These are phyloP conservation scores for Promerops cafer DNA, from an alignment of 2,113 vertebrate species.

Conservation along the genomic window DNA sequence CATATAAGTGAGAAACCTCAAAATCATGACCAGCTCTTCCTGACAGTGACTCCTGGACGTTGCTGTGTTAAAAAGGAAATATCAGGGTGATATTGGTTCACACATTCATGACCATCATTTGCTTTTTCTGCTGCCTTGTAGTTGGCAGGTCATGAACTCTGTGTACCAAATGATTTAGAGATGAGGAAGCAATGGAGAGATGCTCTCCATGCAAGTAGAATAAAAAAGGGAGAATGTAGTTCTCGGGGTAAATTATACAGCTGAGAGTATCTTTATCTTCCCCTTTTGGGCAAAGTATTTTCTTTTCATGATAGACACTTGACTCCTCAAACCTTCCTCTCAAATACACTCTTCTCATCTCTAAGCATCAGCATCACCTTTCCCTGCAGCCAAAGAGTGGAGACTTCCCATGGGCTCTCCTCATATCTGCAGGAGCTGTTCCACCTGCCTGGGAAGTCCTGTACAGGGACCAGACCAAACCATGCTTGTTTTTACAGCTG, in stretches of 20 bases:
- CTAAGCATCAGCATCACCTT: neutral
- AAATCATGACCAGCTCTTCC: neutral
- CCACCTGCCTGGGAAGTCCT: neutral
- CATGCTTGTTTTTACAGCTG: rapidly evolving
- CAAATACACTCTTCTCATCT: neutral
- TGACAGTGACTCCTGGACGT: neutral
- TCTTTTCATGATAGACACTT: neutral
- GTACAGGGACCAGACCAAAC: neutral
- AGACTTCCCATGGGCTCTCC: neutral
- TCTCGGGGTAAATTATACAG: neutral
- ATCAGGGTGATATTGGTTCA: neutral
- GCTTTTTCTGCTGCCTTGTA: neutral
- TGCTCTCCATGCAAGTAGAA: neutral
- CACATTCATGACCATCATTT: neutral
- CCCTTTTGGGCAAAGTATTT: neutral
- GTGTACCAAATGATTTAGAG: neutral
- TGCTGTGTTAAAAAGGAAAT: neutral
- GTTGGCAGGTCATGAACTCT: neutral
- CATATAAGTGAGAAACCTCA: neutral
- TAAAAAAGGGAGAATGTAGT: neutral
- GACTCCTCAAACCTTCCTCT: neutral
- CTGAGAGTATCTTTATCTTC: neutral
- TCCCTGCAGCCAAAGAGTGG: neutral
- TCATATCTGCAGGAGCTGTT: neutral
- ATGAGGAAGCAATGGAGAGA: neutral